Conservation (phyloP, 2,797 vertebrate species). For the Petrocephalus schoutedeni region DNA sequence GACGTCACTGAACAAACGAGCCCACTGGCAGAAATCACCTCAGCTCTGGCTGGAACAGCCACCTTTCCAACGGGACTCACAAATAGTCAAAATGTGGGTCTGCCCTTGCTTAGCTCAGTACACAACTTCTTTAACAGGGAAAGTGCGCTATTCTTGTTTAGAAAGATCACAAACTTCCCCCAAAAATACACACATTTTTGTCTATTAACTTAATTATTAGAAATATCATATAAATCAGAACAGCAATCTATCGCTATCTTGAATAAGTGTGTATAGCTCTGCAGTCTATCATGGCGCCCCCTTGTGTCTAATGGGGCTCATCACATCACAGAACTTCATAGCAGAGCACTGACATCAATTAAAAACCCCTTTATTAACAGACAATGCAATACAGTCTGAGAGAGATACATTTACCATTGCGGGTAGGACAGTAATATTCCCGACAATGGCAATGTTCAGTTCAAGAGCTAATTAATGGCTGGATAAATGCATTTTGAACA, state of each 20-base stretch:
- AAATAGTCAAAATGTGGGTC: neutral
- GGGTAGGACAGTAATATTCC: neutral
- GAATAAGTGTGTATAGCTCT: neutral
- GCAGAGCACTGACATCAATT: neutral
- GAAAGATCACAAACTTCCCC: neutral
- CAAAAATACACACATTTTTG: neutral
- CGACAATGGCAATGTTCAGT: neutral
- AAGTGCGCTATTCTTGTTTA: neutral
- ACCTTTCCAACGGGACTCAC: neutral
- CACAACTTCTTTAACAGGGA: neutral
- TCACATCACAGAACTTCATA: neutral
- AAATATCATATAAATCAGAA: neutral
- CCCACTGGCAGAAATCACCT: neutral
- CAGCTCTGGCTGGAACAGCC: neutral
- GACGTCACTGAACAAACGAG: neutral
- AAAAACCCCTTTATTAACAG: conserved; percentile 15
- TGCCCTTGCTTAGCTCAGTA: neutral
- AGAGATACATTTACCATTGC: conserved; percentile 14
- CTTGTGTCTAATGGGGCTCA: neutral
- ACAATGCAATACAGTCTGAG: conserved; percentile 30
- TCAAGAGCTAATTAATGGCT: neutral
- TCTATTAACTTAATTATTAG: neutral
- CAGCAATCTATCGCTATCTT: neutral
- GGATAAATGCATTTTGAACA: neutral
- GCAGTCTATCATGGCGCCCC: neutral